A percentile compares a stretch with the other conserved stretches of the same genome.
These are phyloP conservation scores for Siniperca obscura DNA, from an alignment of 2,797 vertebrate genomes.

Conservation along the genomic window DNA sequence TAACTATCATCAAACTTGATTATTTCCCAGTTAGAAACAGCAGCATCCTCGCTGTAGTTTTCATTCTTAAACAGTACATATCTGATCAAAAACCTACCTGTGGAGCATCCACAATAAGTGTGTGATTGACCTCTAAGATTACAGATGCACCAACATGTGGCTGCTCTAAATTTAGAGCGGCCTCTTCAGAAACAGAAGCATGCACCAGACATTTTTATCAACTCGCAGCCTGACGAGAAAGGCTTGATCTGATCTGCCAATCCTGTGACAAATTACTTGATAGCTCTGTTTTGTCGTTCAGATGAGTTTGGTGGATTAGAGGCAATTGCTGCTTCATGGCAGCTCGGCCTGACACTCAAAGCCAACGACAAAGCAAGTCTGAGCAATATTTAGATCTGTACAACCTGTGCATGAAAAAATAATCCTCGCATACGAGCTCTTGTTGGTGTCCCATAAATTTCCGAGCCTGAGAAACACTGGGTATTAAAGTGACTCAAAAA, in stretches of 20 bases:
- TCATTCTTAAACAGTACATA: conserved; percentile 30
- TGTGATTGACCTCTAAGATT: conserved; percentile 50
- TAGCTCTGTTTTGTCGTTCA: conserved; percentile 34
- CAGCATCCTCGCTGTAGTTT: not conserved
- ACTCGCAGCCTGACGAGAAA: not conserved
- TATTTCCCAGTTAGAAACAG: conserved; percentile 22
- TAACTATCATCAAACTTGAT: conserved; percentile 20
- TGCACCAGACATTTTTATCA: conserved; percentile 19
- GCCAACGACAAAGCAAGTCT: conserved; percentile 7
- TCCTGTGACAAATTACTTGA: conserved; percentile 54
- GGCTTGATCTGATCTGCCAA: conserved; percentile 42
- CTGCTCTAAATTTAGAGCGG: conserved; percentile 30
- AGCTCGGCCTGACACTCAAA: conserved; percentile 5
- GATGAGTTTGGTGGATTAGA: conserved; percentile 49
- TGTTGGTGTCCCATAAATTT: conserved; percentile 25
- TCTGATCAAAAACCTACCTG: conserved; percentile 38
- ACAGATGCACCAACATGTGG: conserved; percentile 44
- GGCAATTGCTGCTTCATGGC: conserved; percentile 29
- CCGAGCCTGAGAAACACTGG: not conserved
- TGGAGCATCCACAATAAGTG: conserved; percentile 27
- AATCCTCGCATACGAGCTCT: conserved; percentile 46
- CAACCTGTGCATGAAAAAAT: conserved; percentile 28
- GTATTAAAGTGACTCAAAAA: conserved; percentile 34
- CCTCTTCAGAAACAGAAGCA: conserved; percentile 19
- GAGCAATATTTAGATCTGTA: conserved; percentile 30